Evolutionary conservation across 37 sponge, comb jelly and placozoan genomes (phyloP), one percentile per base, ranked within the genome.

Genomic region (Chondrilla cf. caribensis): DNA sequence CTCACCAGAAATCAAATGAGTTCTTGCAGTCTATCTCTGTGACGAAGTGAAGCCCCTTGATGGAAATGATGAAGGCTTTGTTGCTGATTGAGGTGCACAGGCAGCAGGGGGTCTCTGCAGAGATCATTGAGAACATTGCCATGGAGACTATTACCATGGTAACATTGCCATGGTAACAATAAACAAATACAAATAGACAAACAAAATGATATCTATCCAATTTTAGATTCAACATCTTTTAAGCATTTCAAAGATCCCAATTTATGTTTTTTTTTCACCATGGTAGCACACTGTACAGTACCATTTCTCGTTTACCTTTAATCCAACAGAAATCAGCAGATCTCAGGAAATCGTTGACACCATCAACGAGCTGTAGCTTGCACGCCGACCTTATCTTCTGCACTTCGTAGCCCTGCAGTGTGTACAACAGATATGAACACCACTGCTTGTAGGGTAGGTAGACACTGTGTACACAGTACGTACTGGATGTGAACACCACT

Each of bases 311-410:
- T 8, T 36, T 33, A 70, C 71, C 71, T 70, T 29, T 70, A 8
- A 70, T 70, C 71, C 71, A 70, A 38, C 71, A 70, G 39, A 70
- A 70, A 19, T 31, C 21, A 37, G 71, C 71, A 18, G 37, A 38
- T 17, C 21, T 37, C 19, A 70, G 7, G 38, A 70, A 32, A 18
- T 70, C 71, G 21, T 32, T 38, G 3, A 37, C 18, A 8, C 71
- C 71, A 37, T 70, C 40, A 4, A 70, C 28, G 9, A 70, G 71
- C 71, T 70, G 71, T 19, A 31, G 5, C 28, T 70, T 70, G 6
- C 19, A 5, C 5, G 32, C 38, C 21, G 71, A 70, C 39, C 40
- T 31, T 22, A 5, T 33, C 71, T 70, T 70, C 8, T 33, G 38
- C 8, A 37, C 18, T 5, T 70, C 71, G 18, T 70, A 70, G 7